Percentiles rank a stretch among this genome's conserved stretches.
phyloP scores from a whole-genome alignment of 2,797 vertebrate genomes.

The Semotilus atromaculatus region DNA sequence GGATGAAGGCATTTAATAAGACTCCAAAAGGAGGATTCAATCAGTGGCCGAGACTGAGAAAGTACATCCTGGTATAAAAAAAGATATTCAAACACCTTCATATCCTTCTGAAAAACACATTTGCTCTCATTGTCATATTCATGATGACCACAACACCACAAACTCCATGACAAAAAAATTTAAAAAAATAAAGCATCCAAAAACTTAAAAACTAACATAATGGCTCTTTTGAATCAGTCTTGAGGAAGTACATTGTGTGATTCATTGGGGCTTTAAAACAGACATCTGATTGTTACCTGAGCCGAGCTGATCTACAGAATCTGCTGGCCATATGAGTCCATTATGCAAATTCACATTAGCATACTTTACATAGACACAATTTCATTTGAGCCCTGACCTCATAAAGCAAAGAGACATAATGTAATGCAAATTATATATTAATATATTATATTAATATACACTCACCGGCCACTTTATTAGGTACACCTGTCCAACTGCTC shows the following conservation, averaged over 20 bases:
- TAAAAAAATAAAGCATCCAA: constrained; percentile 22
- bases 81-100: constrained; percentile 41
- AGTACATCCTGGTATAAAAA: constrained; percentile 45
- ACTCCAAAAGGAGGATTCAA: neutral
- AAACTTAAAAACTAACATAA: constrained; percentile 34
- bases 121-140: neutral
- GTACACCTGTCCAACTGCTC: too few relatives aligned
- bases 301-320: neutral
- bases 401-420: neutral
- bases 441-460: too few relatives aligned
- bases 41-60: constrained; percentile 13
- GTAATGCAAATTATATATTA: too few relatives aligned
- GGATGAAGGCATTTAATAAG: constrained; percentile 17
- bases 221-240: constrained; percentile 60
- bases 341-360: constrained; percentile 21
- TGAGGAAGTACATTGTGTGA: constrained; percentile 58
- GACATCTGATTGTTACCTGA: constrained; percentile 41
- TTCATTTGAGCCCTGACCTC: neutral
- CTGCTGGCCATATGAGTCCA: constrained; percentile 26
- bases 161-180: constrained; percentile 10
- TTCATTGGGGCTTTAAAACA: constrained; percentile 38
- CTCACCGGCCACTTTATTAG: too few relatives aligned
- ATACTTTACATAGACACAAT: constrained; percentile 14
- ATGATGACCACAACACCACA: neutral
- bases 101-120: constrained; percentile 31